Conservation (phyloP, 2,888 invertebrate genomes). For the Agelastica alni region DNA sequence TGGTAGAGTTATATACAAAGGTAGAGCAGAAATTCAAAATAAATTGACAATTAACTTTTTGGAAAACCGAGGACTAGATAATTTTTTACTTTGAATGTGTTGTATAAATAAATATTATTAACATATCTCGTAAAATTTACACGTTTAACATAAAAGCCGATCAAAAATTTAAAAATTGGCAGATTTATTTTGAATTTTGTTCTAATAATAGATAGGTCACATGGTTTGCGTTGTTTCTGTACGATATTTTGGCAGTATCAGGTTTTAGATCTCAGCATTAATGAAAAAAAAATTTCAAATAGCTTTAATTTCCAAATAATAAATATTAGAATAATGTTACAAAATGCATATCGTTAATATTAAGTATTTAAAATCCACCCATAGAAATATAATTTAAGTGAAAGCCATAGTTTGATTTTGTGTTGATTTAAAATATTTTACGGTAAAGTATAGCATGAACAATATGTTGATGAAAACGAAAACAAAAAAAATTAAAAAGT, state of each 20-base stretch:
- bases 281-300: slow-evolving; percentile 38
- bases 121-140: no score
- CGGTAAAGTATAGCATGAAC: slow-evolving; percentile 43
- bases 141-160: no score
- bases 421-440: slow-evolving; percentile 30
- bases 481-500: slow-evolving; percentile 45
- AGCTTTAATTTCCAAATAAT: slow-evolving; percentile 52
- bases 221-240: slow-evolving; percentile 16
- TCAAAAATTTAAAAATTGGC: not conserved
- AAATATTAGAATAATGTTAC: slow-evolving; percentile 44
- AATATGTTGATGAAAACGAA: slow-evolving; percentile 34
- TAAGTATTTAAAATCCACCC: slow-evolving; percentile 51
- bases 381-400: slow-evolving; percentile 37
- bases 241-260: slow-evolving; percentile 25
- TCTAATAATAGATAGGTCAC: slow-evolving; percentile 4
- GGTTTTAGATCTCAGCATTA: slow-evolving; percentile 38
- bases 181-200: not conserved
- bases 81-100: no score
- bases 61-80: no score
- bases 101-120: no score
- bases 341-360: slow-evolving; percentile 54
- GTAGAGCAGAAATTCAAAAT: not conserved
- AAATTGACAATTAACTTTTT: no score
- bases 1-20: slow-evolving; percentile 6
- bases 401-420: slow-evolving; percentile 41